Evolutionary conservation across 2,113 vertebrate genomes (phyloP).

Genomic region (Glareola pratincola): DNA sequence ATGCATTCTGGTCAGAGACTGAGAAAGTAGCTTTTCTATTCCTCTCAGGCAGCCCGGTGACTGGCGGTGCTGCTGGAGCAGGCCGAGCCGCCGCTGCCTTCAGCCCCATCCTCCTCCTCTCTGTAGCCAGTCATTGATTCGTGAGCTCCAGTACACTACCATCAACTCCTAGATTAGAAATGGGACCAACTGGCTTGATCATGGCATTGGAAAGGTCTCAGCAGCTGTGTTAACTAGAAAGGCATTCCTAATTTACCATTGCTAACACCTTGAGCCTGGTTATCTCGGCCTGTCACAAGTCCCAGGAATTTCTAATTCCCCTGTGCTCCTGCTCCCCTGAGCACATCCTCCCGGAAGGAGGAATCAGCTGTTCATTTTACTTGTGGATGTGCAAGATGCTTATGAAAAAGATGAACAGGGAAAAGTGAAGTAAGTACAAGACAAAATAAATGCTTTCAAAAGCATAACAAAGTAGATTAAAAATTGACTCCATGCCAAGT

Average conservation of each 20-base stretch:
- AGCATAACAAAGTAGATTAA: neutral
- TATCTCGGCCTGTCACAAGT: neutral
- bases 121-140: slow-evolving; percentile 53
- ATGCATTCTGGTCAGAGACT: slow-evolving; percentile 82
- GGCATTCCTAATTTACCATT: neutral
- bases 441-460: neutral
- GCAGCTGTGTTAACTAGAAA: slow-evolving; percentile 21
- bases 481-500: slow-evolving; percentile 16
- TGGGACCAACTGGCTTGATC: slow-evolving; percentile 40
- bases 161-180: slow-evolving; percentile 57
- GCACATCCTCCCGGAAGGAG: neutral
- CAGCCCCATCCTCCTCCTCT: slow-evolving; percentile 38
- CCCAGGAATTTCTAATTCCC: neutral
- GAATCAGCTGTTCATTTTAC: neutral
- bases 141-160: slow-evolving; percentile 52
- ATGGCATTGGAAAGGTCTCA: neutral
- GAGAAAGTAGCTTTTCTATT: slow-evolving; percentile 75
- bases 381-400: neutral
- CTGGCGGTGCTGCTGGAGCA: slow-evolving; percentile 65
- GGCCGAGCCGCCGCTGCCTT: slow-evolving; percentile 53
- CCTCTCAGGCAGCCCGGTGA: slow-evolving; percentile 75
- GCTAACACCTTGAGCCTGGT: neutral
- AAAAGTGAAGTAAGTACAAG: slow-evolving; percentile 6
- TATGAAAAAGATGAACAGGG: neutral
- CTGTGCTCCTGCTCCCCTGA: neutral